phyloP scores from a whole-genome alignment of 2,888 invertebrate species.

The Drosophila demipolita region DNA sequence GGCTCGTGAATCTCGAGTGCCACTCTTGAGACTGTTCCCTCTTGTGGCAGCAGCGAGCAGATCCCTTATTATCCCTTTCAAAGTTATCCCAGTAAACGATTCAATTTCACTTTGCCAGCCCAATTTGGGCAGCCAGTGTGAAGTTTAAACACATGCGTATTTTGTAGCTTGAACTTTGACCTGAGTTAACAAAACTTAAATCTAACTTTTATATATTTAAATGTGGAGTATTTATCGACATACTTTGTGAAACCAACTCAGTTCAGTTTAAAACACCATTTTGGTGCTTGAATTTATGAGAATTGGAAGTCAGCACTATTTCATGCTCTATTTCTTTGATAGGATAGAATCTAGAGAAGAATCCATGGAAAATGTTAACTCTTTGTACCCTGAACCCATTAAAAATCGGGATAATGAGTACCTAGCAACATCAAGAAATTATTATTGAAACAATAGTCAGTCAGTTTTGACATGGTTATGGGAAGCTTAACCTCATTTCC shows the following conservation, averaged over 20 bases:
- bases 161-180: not conserved
- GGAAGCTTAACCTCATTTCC: not conserved
- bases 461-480: not conserved
- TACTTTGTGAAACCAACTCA: not conserved
- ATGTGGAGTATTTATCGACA: not conserved
- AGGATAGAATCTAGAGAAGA: not conserved
- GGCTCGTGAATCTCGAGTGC: conserved; percentile 13
- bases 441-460: too few relatives aligned
- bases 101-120: not conserved
- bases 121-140: not conserved
- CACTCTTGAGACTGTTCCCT: not conserved
- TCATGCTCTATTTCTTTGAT: not conserved
- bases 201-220: not conserved
- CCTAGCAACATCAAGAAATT: too few relatives aligned
- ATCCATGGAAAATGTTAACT: not conserved
- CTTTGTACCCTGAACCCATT: too few relatives aligned
- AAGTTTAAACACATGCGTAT: not conserved
- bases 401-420: too few relatives aligned
- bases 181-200: not conserved
- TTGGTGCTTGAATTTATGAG: not conserved
- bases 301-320: not conserved
- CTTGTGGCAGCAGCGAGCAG: not conserved
- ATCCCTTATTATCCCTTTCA: not conserved
- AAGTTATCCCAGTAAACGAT: not conserved
- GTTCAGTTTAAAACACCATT: not conserved